phyloP scores from a whole-genome alignment of 2,797 vertebrate species.

The Falco cherrug region DNA sequence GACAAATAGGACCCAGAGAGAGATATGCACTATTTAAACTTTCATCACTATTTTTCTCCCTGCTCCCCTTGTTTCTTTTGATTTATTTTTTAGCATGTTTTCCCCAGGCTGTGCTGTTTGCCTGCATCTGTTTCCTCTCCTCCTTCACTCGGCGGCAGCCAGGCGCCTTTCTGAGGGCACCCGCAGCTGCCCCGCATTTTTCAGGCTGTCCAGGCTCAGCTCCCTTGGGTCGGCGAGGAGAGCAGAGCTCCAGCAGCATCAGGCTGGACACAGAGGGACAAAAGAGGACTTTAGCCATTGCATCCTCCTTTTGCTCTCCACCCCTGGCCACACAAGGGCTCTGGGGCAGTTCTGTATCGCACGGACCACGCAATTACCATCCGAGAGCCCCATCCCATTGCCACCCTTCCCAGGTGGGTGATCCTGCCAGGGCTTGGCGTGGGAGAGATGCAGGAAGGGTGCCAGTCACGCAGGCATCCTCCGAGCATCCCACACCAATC shows the following conservation, averaged over 20 bases:
- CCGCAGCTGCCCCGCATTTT: not conserved
- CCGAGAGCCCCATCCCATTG: no score
- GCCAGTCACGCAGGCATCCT: not conserved
- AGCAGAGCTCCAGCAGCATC: not conserved
- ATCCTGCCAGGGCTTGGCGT: not conserved
- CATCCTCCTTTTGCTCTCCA: not conserved
- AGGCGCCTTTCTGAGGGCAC: rapidly evolving
- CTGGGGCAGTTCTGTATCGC: rapidly evolving
- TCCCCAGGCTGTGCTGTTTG: not conserved
- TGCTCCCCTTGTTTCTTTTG: slow-evolving; percentile 12
- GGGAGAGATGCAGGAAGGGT: not conserved
- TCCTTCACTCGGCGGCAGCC: not conserved
- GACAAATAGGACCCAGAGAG: slow-evolving; percentile 4
- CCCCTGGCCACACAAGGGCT: not conserved
- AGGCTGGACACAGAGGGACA: not conserved
- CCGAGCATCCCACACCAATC: not conserved
- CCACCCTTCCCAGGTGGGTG: not conserved
- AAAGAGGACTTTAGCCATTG: not conserved
- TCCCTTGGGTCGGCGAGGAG: not conserved
- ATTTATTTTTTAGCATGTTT: slow-evolving; percentile 37
- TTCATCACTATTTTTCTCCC: slow-evolving; percentile 27
- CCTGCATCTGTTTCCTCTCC: not conserved
- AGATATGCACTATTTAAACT: slow-evolving; percentile 60
- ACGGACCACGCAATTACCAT: rapidly evolving
- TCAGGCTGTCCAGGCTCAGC: not conserved